These are phyloP conservation scores for Halcyon leucocephala DNA, from an alignment of 2,797 vertebrate genomes.

Conservation along the genomic window DNA sequence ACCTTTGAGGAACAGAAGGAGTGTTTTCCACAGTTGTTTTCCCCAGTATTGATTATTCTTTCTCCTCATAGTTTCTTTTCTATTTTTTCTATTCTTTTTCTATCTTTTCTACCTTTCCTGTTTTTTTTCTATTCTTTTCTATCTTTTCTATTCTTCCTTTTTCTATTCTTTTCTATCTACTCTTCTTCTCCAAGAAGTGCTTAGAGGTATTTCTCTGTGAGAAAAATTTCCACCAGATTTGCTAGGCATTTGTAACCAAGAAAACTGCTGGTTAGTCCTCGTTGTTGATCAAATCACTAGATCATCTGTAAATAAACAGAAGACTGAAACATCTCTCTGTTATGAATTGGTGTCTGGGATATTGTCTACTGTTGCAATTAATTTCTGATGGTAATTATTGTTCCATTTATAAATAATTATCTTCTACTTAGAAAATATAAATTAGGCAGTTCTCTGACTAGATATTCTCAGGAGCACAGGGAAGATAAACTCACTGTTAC, in stretches of 20 bases:
- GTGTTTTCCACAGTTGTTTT: background rate
- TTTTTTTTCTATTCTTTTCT: no score
- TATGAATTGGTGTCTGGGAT: background rate
- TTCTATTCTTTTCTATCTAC: no score
- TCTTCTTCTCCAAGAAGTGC: background rate
- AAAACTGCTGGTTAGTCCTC: background rate
- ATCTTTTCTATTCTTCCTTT: no score
- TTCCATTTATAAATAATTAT: slow-evolving; percentile 40
- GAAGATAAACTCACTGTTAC: background rate
- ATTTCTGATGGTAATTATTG: slow-evolving; percentile 16
- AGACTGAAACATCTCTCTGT: background rate
- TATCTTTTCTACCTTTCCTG: background rate
- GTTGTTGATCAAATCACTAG: background rate
- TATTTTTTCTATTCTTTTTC: background rate
- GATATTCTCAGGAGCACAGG: slow-evolving; percentile 18
- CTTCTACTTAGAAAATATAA: slow-evolving; percentile 45
- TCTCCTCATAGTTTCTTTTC: background rate
- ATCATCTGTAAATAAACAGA: background rate
- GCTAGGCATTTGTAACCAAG: background rate
- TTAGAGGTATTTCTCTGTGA: background rate
- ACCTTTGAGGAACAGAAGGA: background rate
- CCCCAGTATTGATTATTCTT: background rate
- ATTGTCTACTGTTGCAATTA: slow-evolving; percentile 37
- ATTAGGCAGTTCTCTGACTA: background rate
- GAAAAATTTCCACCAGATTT: background rate